These are phyloP conservation scores for Addax nasomaculatus DNA, from an alignment of 2,113 vertebrate species.

Conservation along the genomic window DNA sequence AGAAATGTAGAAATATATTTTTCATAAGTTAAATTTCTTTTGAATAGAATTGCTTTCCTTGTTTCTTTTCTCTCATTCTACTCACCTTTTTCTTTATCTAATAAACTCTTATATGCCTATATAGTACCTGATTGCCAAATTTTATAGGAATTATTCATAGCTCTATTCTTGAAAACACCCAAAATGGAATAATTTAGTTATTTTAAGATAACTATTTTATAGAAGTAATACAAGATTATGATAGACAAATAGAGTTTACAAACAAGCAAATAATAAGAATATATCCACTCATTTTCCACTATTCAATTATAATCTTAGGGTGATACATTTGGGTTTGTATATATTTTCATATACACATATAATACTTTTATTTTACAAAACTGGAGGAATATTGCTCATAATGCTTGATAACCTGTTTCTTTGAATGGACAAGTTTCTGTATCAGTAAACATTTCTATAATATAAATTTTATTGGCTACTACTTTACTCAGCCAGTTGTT, in stretches of 20 bases:
- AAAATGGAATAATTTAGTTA: neutral
- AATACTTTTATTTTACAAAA: slow-evolving; percentile 18
- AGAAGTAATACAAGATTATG: neutral
- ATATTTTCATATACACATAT: neutral
- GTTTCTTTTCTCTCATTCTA: neutral
- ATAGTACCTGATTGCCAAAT: neutral
- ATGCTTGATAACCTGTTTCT: neutral
- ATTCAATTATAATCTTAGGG: neutral
- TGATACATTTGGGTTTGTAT: neutral
- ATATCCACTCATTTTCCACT: neutral
- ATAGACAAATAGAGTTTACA: neutral
- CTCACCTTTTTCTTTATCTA: neutral
- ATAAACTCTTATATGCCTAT: neutral
- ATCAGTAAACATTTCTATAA: neutral
- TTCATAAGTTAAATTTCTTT: neutral
- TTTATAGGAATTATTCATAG: neutral
- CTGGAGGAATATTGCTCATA: neutral
- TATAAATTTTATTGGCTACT: neutral
- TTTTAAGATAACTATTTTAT: neutral
- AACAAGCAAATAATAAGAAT: neutral
- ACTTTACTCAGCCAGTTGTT: neutral
- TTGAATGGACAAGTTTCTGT: neutral
- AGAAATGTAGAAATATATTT: neutral
- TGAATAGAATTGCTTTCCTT: neutral
- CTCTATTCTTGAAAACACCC: neutral